Percentiles rank a stretch among this genome's conserved stretches.
These are phyloP conservation scores for Centrocercus urophasianus DNA, from an alignment of 2,113 vertebrate genomes.

Conservation along the genomic window DNA sequence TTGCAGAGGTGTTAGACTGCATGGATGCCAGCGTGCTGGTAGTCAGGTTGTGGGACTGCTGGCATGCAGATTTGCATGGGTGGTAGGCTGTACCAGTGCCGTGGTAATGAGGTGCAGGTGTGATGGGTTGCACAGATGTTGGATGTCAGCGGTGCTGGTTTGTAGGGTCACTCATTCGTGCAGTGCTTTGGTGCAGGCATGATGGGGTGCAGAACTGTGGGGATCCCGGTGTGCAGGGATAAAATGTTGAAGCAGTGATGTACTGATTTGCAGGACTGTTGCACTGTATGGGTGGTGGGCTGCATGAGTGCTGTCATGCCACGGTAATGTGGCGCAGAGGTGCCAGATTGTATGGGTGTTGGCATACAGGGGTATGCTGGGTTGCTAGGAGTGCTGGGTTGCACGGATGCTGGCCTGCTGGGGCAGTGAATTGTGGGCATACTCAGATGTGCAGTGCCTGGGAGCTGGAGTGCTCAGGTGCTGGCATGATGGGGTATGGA, in stretches of 20 bases:
- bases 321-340: no score
- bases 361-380: no score
- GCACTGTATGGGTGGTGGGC: not conserved
- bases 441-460: rapidly evolving
- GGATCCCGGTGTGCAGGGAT: no score
- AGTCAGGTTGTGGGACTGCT: not conserved
- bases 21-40: not conserved
- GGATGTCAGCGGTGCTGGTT: no score
- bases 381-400: no score
- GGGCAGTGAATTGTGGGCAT: rapidly evolving
- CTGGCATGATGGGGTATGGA: no score
- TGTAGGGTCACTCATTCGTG: no score
- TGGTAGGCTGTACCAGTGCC: not conserved
- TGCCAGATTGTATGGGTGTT: not conserved
- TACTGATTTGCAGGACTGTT: not conserved
- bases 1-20: not conserved
- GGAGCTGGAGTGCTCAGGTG: not conserved
- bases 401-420: not conserved
- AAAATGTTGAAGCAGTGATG: no score
- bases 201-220: no score
- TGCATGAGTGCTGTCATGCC: no score
- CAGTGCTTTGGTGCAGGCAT: not conserved
- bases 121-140: not conserved
- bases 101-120: not conserved
- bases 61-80: not conserved